Conservation (phyloP, 2,888 invertebrate genomes). For the Plemyria rubiginata region DNA sequence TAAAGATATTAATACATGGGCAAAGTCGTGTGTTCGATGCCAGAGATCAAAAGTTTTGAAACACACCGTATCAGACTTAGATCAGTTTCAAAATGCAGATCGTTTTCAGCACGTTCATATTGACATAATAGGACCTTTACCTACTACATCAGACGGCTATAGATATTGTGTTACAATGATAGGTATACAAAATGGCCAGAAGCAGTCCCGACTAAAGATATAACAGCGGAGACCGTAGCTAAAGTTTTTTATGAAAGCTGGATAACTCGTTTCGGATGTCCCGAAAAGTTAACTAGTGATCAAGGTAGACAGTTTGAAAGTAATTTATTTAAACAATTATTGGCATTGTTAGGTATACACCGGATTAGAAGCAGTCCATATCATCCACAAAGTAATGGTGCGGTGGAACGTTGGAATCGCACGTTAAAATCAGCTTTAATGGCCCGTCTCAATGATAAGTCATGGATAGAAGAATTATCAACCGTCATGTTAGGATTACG, state of each 20-base stretch:
- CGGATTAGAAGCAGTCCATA: constrained; percentile 3
- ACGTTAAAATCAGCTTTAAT: constrained; percentile 7
- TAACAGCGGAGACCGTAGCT: constrained; percentile 37
- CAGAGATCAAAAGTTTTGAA: constrained; percentile 32
- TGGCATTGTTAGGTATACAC: constrained; percentile 3
- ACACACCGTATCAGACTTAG: constrained; percentile 28
- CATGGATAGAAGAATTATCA: constrained; percentile 26
- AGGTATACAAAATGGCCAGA: constrained; percentile 44
- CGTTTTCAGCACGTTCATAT: constrained; percentile 35
- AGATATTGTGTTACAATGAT: constrained; percentile 42
- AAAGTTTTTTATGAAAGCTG: constrained; percentile 35
- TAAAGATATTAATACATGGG: constrained; percentile 21
- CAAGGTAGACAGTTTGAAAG: constrained; percentile 41
- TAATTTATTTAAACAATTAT: constrained; percentile 14
- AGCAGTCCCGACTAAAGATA: constrained; percentile 38
- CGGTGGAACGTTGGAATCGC: constrained; percentile 7
- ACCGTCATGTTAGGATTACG: constrained; percentile 31
- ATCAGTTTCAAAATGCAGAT: constrained; percentile 11
- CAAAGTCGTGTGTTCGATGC: constrained; percentile 31
- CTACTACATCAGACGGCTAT: constrained; percentile 30
- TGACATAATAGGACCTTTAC: constrained; percentile 41
- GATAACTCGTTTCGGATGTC: constrained; percentile 38
- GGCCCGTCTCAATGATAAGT: not conserved
- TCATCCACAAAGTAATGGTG: constrained; percentile 3
- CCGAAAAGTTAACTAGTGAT: constrained; percentile 33